Evolutionary conservation across 2,888 invertebrate genomes (phyloP).

Genomic region (Agonum fuliginosum): DNA sequence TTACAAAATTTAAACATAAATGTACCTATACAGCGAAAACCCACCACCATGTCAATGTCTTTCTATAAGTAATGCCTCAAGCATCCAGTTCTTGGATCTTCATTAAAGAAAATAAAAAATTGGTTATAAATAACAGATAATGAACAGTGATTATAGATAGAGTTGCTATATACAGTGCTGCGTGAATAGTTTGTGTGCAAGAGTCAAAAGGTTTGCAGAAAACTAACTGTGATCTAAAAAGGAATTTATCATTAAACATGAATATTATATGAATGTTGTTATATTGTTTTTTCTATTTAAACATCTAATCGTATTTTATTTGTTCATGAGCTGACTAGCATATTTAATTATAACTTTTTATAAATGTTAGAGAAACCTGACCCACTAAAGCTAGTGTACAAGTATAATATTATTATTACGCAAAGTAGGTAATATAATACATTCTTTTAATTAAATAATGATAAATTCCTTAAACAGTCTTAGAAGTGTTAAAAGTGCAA

Average conservation of each 20-base stretch:
- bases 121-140: slow-evolving; percentile 32
- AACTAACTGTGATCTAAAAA: slow-evolving; percentile 16
- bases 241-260: slow-evolving; percentile 40
- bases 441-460: slow-evolving; percentile 25
- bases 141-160: slow-evolving; percentile 13
- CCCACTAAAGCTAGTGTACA: slow-evolving; percentile 7
- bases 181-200: slow-evolving; percentile 12
- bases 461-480: slow-evolving; percentile 50
- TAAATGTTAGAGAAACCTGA: not conserved
- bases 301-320: slow-evolving; percentile 11
- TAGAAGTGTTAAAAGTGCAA: slow-evolving; percentile 41
- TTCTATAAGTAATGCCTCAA: slow-evolving; percentile 47
- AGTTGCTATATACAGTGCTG: slow-evolving; percentile 22
- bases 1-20: slow-evolving; percentile 35
- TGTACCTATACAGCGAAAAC: slow-evolving; percentile 34
- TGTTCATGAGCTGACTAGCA: not conserved
- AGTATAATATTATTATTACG: slow-evolving; percentile 6
- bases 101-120: slow-evolving; percentile 40
- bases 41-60: slow-evolving; percentile 46
- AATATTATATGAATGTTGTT: not conserved
- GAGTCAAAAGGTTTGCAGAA: slow-evolving; percentile 15
- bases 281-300: slow-evolving; percentile 10
- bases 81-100: slow-evolving; percentile 42
- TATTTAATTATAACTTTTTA: slow-evolving; percentile 4
- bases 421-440: not conserved